A percentile compares a stretch with the other conserved stretches of the same genome.
phyloP scores from a whole-genome alignment of 2,113 vertebrate genomes.

The Laticauda colubrina region DNA sequence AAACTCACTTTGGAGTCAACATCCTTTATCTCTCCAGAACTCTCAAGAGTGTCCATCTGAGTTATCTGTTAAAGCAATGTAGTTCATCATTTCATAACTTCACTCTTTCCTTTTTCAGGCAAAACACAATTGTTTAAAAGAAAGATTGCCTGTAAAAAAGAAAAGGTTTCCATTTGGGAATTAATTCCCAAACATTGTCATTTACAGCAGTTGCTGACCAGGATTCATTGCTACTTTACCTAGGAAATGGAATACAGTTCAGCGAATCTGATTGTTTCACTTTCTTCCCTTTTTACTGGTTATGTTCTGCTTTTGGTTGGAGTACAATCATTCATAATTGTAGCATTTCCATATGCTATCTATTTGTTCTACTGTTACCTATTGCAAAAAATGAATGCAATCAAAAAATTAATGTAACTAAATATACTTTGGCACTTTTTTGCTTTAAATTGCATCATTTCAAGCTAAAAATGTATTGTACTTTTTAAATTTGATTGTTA shows the following conservation, averaged over 20 bases:
- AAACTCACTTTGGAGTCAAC: conserved; percentile 69
- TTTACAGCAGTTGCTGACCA: conserved; percentile 50
- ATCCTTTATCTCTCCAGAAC: conserved; percentile 69
- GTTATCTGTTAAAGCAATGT: conserved; percentile 65
- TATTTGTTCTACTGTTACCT: conserved; percentile 61
- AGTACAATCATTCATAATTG: conserved; percentile 59
- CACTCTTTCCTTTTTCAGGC: conserved; percentile 68
- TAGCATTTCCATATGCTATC: conserved; percentile 62
- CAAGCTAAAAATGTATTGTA: conserved; percentile 66
- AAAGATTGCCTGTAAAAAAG: conserved; percentile 62
- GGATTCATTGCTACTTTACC: conserved; percentile 51
- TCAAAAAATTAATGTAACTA: conserved; percentile 69
- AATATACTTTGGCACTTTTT: conserved; percentile 78
- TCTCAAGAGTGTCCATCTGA: conserved; percentile 68
- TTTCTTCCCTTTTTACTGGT: conserved; percentile 43
- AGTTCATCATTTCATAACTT: conserved; percentile 66
- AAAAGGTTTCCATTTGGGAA: conserved; percentile 61
- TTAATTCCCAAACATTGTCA: conserved; percentile 56
- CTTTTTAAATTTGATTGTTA: conserved; percentile 68
- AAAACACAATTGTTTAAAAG: conserved; percentile 68
- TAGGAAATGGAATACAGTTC: conserved; percentile 46
- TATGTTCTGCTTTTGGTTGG: conserved; percentile 54
- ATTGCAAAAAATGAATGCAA: conserved; percentile 70
- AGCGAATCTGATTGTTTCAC: conserved; percentile 47
- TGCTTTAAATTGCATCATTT: conserved; percentile 73